Conservation (phyloP, 2,113 vertebrate genomes). For the Odontophorus gujanensis region DNA sequence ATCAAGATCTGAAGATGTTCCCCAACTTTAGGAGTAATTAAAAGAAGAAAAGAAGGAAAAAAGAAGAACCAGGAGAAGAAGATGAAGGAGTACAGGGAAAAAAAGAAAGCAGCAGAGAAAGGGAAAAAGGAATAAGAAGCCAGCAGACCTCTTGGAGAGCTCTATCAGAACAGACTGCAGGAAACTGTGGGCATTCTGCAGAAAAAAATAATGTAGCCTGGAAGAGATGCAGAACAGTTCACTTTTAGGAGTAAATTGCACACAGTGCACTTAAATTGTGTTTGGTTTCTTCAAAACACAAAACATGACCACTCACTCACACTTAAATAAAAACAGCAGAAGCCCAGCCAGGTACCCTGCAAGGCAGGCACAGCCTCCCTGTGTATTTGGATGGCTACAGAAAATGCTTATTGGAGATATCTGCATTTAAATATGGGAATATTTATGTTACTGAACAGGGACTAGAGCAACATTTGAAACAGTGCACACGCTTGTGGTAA, state of each 20-base stretch:
- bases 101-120: neutral
- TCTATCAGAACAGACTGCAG: neutral
- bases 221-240: neutral
- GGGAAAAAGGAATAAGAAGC: neutral
- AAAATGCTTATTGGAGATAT: neutral
- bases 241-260: neutral
- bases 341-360: neutral
- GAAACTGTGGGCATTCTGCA: neutral
- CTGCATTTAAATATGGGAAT: constrained; percentile 28
- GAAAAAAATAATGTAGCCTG: neutral
- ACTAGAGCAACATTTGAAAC: constrained; percentile 4
- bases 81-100: neutral
- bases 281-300: neutral
- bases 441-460: neutral
- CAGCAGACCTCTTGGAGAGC: neutral
- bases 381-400: neutral
- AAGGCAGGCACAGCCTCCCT: neutral
- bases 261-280: neutral
- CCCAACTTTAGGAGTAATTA: neutral
- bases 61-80: neutral
- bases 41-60: neutral
- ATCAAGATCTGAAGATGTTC: neutral
- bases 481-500: neutral
- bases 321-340: neutral
- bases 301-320: neutral